Evolutionary conservation across 2,888 invertebrate genomes (phyloP).

Genomic region (Cheilosia grossa): DNA sequence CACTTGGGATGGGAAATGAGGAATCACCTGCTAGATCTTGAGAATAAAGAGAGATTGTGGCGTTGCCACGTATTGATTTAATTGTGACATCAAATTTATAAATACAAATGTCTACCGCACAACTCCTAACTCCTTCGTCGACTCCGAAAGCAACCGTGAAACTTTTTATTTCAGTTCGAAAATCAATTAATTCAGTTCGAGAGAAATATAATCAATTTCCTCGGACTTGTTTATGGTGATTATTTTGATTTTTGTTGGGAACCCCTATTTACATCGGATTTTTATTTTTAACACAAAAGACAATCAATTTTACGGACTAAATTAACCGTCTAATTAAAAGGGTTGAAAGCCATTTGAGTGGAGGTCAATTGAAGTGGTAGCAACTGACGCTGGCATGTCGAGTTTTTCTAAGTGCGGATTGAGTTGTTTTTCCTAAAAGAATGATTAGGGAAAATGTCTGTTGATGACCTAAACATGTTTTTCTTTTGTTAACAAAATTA

Average conservation of each 20-base stretch:
- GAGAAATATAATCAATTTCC: constrained; percentile 9
- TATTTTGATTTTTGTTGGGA: constrained; percentile 13
- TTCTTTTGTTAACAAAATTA: too few relatives aligned
- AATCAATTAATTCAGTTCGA: constrained; percentile 1
- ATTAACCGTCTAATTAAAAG: constrained; percentile 1
- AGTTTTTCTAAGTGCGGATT: too few relatives aligned
- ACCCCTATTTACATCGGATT: not conserved
- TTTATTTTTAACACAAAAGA: not conserved
- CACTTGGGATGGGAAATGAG: not conserved
- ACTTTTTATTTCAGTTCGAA: not conserved
- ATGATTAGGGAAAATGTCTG: too few relatives aligned
- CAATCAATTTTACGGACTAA: not conserved
- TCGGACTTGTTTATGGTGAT: not conserved
- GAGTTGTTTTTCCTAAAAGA: too few relatives aligned
- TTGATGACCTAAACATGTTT: too few relatives aligned
- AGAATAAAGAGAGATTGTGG: constrained; percentile 12
- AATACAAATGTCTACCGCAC: not conserved
- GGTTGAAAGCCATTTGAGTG: constrained; percentile 10
- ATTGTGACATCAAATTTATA: not conserved
- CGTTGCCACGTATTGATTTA: not conserved
- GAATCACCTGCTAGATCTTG: constrained; percentile 36
- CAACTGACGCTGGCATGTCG: not conserved
- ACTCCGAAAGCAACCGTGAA: not conserved
- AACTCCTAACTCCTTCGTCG: not conserved
- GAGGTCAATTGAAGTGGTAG: constrained; percentile 20